These are phyloP conservation scores for Aplocera efformata DNA, from an alignment of 2,888 invertebrate genomes.

Conservation along the genomic window DNA sequence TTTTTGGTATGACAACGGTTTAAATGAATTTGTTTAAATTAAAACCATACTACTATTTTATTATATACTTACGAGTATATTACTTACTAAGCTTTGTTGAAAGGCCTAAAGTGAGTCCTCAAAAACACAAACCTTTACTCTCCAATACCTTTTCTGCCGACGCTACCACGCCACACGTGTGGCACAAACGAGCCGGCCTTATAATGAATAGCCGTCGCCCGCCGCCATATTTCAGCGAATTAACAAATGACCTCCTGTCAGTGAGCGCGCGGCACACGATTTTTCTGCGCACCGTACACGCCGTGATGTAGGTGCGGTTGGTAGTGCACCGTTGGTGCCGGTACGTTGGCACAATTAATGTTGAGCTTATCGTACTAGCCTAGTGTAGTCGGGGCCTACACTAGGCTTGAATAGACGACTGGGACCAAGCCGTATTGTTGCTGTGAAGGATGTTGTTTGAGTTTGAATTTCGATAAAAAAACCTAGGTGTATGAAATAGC, in stretches of 20 bases:
- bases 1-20: no score
- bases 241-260: conserved; percentile 78
- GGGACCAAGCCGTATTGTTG: no score
- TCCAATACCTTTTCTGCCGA: no score
- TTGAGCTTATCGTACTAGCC: conserved; percentile 43
- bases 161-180: conserved; percentile 66
- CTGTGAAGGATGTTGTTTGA: no score
- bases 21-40: no score
- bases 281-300: conserved; percentile 76
- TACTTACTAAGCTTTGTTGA: no score
- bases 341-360: conserved; percentile 48
- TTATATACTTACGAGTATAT: no score
- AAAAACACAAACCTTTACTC: no score
- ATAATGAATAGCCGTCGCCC: conserved; percentile 77
- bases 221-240: conserved; percentile 77
- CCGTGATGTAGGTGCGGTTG: conserved; percentile 74
- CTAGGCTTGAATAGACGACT: conserved; percentile 12
- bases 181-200: conserved; percentile 74
- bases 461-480: no score
- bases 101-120: no score
- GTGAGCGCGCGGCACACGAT: conserved; percentile 67
- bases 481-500: no score
- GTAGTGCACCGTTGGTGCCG: conserved; percentile 38
- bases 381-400: conserved; percentile 10
- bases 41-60: no score